Conservation (phyloP, 1,140 invertebrate genomes). For the Mya arenaria region DNA sequence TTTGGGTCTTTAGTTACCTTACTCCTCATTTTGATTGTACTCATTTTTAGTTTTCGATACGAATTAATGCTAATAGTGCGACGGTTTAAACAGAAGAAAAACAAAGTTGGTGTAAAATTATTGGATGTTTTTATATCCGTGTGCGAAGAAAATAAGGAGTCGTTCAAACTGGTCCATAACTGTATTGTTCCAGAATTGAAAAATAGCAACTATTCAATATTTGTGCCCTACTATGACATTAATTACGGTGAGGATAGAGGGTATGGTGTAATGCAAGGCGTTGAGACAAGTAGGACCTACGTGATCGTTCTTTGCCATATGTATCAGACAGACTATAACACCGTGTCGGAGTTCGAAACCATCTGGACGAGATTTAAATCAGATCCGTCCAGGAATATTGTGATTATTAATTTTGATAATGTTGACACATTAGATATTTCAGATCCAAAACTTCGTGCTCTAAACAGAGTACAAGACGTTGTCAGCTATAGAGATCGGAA, state of each 20-base stretch:
- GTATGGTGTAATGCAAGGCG: background rate
- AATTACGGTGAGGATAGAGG: background rate
- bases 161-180: background rate
- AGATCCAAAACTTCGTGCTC: background rate
- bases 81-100: background rate
- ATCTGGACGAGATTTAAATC: conserved; percentile 14
- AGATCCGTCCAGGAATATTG: conserved; percentile 7
- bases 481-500: background rate
- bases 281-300: background rate
- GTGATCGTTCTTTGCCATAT: conserved; percentile 13
- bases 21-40: background rate
- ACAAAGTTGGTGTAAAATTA: background rate
- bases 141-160: conserved; percentile 16
- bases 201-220: background rate
- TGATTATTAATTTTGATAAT: conserved; percentile 18
- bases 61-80: conserved; percentile 18
- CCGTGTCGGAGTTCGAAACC: background rate
- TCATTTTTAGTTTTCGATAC: background rate
- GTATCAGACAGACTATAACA: background rate
- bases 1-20: background rate
- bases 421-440: background rate
- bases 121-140: conserved; percentile 28
- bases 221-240: background rate
- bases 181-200: background rate
- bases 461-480: background rate